A percentile compares a stretch with the other conserved stretches of the same genome.
These are phyloP conservation scores for Calonectris borealis DNA, from an alignment of 2,113 vertebrate species.

Conservation along the genomic window DNA sequence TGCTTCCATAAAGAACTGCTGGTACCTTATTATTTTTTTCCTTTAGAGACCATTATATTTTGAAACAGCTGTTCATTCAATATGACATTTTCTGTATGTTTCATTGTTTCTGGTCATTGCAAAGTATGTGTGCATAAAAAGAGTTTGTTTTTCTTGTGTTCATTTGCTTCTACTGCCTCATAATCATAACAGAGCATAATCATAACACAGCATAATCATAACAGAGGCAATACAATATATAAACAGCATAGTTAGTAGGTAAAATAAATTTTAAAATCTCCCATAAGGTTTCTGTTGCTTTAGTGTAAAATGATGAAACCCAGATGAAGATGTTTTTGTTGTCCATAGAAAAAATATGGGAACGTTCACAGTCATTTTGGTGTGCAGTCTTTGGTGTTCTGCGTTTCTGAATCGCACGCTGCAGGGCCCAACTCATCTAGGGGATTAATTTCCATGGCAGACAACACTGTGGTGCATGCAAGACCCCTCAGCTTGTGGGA, in stretches of 20 bases:
- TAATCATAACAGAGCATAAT: background rate
- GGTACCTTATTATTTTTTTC: background rate
- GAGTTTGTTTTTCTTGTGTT: background rate
- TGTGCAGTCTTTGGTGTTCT: background rate
- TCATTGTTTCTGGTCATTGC: background rate
- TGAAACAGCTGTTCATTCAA: background rate
- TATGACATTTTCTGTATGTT: background rate
- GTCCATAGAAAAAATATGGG: background rate
- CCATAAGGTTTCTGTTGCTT: background rate
- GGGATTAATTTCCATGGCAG: background rate
- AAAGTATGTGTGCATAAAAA: background rate
- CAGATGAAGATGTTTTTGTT: background rate
- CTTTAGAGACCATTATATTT: background rate
- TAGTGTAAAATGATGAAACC: background rate
- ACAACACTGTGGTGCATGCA: background rate
- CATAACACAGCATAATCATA: background rate
- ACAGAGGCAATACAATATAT: background rate
- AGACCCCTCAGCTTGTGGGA: background rate
- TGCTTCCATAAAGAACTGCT: background rate
- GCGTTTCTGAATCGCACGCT: background rate
- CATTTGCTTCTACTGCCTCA: background rate
- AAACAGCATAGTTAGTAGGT: background rate
- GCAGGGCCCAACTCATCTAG: background rate
- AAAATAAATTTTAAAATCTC: background rate
- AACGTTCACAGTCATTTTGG: background rate